Evolutionary conservation across 2,888 invertebrate genomes (phyloP), one percentile per base, ranked within the genome.

Genomic region (Perizoma flavofasciatum): DNA sequence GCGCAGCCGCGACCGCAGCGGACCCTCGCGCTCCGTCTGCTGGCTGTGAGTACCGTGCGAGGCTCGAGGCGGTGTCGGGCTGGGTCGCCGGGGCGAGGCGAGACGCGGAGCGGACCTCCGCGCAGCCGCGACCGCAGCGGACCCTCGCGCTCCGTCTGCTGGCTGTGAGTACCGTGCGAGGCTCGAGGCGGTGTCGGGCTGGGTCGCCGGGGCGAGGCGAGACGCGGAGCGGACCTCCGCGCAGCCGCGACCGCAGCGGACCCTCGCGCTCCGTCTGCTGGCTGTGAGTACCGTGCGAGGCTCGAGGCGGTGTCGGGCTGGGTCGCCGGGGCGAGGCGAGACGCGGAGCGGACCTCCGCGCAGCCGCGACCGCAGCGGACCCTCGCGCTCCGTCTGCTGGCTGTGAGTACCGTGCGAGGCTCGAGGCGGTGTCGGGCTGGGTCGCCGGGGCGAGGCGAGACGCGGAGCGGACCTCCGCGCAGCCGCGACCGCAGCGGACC

Each of bases 131-230:
- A 46, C 53, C n/a, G 37, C 34, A 49, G 46, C 63, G 60, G 44
- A 10, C 0, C 9, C 43, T 7, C 34, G 41, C 49, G 9, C 55
- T 37, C 41, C 8, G n/a, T 5, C 32, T 32, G 8, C 50, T 54
- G 8, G 78, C n/a, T n/a, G n/a, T n/a, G n/a, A 93, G 81, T 92
- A 93, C 79, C 80, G 87, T 49, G 86, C 89, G 65, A 93, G 93
- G 22, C 85, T 95, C 67, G 93, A 94, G 71, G 84, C 85, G 33
- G 92, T 94, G 57, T 67, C 68, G 37, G 53, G n/a, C 6, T 70
- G 72, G 75, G 72, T 72, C 53, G 55, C 3, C 6, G 51, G 5
- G 47, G 41, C 63, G 6, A 60, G 62, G 53, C 66, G 67, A 6
- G 52, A 53, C 9, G 68, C 61, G 49, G 63, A 7, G 22, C 44